These are phyloP conservation scores for Telmatochromis brichardi DNA, from an alignment of 2,113 vertebrate species.

Conservation along the genomic window DNA sequence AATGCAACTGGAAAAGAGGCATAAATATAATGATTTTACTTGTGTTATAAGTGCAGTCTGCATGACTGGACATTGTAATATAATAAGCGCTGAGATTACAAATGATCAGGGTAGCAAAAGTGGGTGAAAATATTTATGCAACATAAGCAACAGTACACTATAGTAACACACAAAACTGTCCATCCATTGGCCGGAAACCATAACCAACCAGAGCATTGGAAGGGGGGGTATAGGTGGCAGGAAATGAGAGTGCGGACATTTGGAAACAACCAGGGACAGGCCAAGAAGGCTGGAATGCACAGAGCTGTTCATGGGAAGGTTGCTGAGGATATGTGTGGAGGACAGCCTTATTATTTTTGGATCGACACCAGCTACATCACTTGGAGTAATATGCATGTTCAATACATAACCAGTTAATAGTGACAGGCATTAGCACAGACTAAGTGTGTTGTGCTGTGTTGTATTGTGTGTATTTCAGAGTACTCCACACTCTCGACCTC, in stretches of 20 bases:
- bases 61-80: neutral
- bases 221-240: slow-evolving; percentile 16
- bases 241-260: slow-evolving; percentile 45
- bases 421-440: neutral
- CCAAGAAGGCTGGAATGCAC: slow-evolving; percentile 5
- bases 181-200: slow-evolving; percentile 47
- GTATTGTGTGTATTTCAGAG: neutral
- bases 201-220: neutral
- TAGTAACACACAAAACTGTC: slow-evolving; percentile 47
- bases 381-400: neutral
- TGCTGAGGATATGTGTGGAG: neutral
- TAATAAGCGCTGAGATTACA: neutral
- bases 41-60: neutral
- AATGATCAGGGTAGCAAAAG: neutral
- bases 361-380: neutral
- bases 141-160: neutral
- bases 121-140: neutral
- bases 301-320: slow-evolving; percentile 1
- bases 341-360: neutral
- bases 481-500: neutral
- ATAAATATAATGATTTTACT: neutral
- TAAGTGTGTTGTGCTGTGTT: neutral
- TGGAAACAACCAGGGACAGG: slow-evolving; percentile 26
- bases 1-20: neutral
- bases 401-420: neutral